Conservation (phyloP, 2,113 vertebrate genomes). For the Raja brachyura region DNA sequence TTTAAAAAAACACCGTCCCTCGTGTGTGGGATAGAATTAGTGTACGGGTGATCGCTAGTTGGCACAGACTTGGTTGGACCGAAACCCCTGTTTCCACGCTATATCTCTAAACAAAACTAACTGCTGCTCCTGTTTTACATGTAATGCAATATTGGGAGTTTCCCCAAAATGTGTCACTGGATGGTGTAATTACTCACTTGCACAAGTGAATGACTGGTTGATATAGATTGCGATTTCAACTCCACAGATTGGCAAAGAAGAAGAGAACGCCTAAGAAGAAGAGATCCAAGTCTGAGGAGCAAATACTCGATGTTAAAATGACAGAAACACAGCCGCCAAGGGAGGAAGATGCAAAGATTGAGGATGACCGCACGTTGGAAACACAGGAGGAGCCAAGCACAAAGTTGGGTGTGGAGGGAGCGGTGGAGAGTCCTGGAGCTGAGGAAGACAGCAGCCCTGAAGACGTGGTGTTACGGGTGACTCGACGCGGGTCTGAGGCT, state of each 20-base stretch:
- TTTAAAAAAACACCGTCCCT: too few relatives aligned
- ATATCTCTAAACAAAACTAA: too few relatives aligned
- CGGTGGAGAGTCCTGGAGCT: slow-evolving; percentile 10
- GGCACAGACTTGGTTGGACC: too few relatives aligned
- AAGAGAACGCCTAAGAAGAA: slow-evolving; percentile 76
- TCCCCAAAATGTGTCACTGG: neutral
- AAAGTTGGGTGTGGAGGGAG: neutral
- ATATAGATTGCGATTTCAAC: neutral
- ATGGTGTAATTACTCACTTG: neutral
- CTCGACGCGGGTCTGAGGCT: neutral
- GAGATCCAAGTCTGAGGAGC: slow-evolving; percentile 53
- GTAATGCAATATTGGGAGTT: neutral
- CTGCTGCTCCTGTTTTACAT: too few relatives aligned
- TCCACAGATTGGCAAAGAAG: slow-evolving; percentile 74
- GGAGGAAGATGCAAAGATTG: neutral
- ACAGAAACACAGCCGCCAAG: neutral
- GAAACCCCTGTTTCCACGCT: too few relatives aligned
- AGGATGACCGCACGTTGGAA: neutral
- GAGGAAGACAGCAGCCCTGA: slow-evolving; percentile 42
- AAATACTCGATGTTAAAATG: slow-evolving; percentile 41
- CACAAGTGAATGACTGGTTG: neutral
- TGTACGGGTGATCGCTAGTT: too few relatives aligned
- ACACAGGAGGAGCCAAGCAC: neutral
- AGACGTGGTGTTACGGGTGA: neutral
- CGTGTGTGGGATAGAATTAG: too few relatives aligned